Evolutionary conservation across 2,888 invertebrate species (phyloP), one percentile per base, ranked within the genome.

Genomic region (Griposia aprilina): DNA sequence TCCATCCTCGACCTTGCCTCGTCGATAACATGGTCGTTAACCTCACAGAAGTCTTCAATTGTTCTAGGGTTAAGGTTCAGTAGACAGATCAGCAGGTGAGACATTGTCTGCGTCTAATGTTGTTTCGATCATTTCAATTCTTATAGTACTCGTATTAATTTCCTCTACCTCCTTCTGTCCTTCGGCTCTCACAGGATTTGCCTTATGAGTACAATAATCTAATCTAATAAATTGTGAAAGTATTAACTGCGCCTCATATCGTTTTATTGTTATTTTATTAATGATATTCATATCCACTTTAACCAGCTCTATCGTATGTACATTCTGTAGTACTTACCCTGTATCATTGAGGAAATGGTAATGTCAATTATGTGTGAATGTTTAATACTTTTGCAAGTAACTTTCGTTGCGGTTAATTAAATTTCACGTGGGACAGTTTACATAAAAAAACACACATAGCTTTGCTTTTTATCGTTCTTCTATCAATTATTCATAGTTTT

Each of bases 271-370:
- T 36, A 60, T 70, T 80, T 74, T n/a, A 65, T 72, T 76, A 30
- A 84, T 70, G 20, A 36, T 55, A 70, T 76, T 76, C 52, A 50
- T 69, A 60, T 65, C 60, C 45, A 55, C 1, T 68, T 57, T 85
- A 72, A 81, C 85, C 13, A 73, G n/a, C 26, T 59, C 17, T 69
- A n/a, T 45, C 17, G 17, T 66, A 50, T 52, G n/a, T 66, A 71
- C 60, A 57, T 74, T 69, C 52, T 71, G 36, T 55, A 23, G 81
- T 63, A 48, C 50, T 36, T 68, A 55, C 65, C 65, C 17, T 45
- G 15, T 59, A 26, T 82, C 23, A 69, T 83, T 76, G 26, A 82
- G 72, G 62, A 73, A 70, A 85, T 70, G 13, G n/a, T 57, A 59
- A 41, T 41, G 52, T 36, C 15, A 59, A 71, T 62, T 57, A 30